These are phyloP conservation scores for Schizopygopsis malacanthus DNA, from an alignment of 2,797 vertebrate species.

Conservation along the genomic window DNA sequence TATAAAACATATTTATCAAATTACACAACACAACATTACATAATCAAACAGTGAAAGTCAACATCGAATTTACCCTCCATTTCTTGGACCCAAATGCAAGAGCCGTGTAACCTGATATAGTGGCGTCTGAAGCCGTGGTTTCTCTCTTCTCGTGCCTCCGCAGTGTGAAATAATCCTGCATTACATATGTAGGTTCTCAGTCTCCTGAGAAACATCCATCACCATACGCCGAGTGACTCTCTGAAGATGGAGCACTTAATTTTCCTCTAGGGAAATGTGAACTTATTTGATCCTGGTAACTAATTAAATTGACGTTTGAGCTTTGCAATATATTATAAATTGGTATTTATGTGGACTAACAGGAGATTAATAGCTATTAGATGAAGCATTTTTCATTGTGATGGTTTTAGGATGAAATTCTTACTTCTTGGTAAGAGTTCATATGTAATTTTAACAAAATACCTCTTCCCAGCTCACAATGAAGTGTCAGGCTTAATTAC, in stretches of 20 bases:
- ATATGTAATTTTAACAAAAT: neutral
- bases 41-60: constrained; percentile 6
- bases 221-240: neutral
- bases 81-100: neutral
- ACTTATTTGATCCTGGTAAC: neutral
- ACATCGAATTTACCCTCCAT: neutral
- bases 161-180: constrained; percentile 14
- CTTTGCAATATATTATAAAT: neutral
- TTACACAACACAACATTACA: neutral
- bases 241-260: constrained; percentile 25
- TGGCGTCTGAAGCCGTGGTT: neutral
- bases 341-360: neutral
- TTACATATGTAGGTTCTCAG: neutral
- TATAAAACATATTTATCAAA: neutral
- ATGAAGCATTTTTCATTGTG: neutral
- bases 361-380: constrained; percentile 11
- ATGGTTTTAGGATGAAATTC: neutral
- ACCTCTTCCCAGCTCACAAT: neutral
- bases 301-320: neutral
- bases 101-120: neutral
- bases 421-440: neutral
- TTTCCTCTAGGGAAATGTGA: constrained; percentile 23
- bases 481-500: neutral
- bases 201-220: constrained; percentile 34
- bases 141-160: neutral